Evolutionary conservation across 2,113 vertebrate species (phyloP), one percentile per base, ranked within the genome.

Genomic region (Nycticebus coucang): DNA sequence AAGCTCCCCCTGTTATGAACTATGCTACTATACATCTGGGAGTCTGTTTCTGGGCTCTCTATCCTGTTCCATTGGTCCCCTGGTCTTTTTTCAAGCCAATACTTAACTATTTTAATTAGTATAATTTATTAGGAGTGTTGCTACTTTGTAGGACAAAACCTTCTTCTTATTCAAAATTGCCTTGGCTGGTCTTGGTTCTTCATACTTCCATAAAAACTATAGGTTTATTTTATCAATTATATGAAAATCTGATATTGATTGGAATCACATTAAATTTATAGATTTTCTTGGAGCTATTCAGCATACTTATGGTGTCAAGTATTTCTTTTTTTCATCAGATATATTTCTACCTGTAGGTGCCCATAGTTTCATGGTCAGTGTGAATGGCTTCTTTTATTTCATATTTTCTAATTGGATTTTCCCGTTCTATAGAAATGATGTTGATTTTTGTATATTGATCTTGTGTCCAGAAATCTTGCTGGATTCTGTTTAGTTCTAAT

Each of bases 321-420:
- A 59, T 78, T 82, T 82, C n/a, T 57, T 90, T 84, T 79, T 91
- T 72, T 68, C 2, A 19, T 72, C 9, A 69, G 12, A 28, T 77
- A 13, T 22, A 35, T 62, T 87, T 75, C 28, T 91, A n/a, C 12
- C 24, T 41, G 21, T 66, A 82, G 4, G 21, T 74, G 26, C 22
- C 26, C 81, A 15, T 45, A 10, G 45, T 66, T 79, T 74, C 83
- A 30, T 64, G 35, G 22, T 35, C 26, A 62, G 30, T 41, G 60
- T 87, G 41, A 86, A 59, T 75, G 68, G 37, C 37, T 81, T 15
- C 8, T 81, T 91, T 77, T 66, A 64, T 33, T 85, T 79, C 21
- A 55, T 15, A 24, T 66, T 79, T 64, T 66, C 18, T 41, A 2
- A 41, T 24, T 69, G 60, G 69, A 68, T 75, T 50, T 28, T 87